A percentile compares a stretch with the other conserved stretches of the same genome.
These are phyloP conservation scores for Melanotaenia boesemani DNA, from an alignment of 2,797 vertebrate species.

Conservation along the genomic window DNA sequence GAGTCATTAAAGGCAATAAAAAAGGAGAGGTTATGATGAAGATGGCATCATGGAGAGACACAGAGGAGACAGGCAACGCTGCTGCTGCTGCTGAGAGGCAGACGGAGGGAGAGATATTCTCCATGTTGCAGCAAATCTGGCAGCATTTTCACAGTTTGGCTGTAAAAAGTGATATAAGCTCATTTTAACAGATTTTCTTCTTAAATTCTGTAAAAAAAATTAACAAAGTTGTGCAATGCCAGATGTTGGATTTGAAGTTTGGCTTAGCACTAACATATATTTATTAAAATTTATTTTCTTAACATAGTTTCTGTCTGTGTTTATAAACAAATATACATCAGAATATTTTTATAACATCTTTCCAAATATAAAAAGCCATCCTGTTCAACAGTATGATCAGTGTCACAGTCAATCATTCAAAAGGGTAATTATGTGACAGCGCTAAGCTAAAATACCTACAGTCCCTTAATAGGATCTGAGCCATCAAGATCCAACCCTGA, in stretches of 20 bases:
- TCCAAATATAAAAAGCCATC: conserved; percentile 40
- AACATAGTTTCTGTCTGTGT: conserved; percentile 14
- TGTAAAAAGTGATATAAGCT: neutral
- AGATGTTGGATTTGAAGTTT: neutral
- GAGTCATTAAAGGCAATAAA: conserved; percentile 89
- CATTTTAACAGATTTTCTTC: neutral
- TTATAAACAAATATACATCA: conserved; percentile 21
- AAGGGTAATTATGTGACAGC: conserved; percentile 74
- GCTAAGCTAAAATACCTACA: conserved; percentile 71
- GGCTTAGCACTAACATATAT: neutral
- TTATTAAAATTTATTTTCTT: neutral
- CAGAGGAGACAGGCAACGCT: conserved; percentile 68
- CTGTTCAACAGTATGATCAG: conserved; percentile 19
- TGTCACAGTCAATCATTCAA: conserved; percentile 69
- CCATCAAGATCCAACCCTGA: conserved; percentile 64
- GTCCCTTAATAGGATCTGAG: conserved; percentile 75
- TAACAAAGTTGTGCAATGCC: neutral
- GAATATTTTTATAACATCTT: conserved; percentile 22
- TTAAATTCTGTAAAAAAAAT: neutral
- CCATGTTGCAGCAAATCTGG: neutral
- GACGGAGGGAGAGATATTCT: neutral
- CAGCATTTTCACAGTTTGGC: neutral
- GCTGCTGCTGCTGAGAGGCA: conserved; percentile 13
- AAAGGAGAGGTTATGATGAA: conserved; percentile 83
- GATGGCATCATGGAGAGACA: conserved; percentile 83